Conservation (phyloP, 2,797 vertebrate species). For the Acomys russatus region DNA sequence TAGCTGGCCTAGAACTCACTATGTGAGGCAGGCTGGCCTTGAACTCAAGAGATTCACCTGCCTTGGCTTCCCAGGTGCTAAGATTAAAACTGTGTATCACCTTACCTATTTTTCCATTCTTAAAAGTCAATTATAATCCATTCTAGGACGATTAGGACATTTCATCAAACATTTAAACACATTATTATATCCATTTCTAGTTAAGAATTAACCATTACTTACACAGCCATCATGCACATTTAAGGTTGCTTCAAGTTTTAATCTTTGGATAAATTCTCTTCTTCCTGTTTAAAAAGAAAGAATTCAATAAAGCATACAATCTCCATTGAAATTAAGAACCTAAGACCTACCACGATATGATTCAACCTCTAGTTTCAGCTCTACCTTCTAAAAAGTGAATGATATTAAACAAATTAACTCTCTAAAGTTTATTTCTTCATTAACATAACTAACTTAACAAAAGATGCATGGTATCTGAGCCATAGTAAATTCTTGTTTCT, state of each 20-base stretch:
- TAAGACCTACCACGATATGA: neutral
- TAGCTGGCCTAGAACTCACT: neutral
- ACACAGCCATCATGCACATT: slow-evolving; percentile 99
- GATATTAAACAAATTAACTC: neutral
- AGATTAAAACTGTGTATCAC: neutral
- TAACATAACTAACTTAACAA: neutral
- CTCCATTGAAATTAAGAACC: neutral
- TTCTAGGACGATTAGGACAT: neutral
- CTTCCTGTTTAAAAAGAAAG: slow-evolving; percentile 92
- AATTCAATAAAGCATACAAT: slow-evolving; percentile 51
- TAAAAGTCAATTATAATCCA: neutral
- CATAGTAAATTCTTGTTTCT: neutral
- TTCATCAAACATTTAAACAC: slow-evolving; percentile 41
- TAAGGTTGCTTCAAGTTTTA: slow-evolving; percentile 98
- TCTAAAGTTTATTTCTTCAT: neutral
- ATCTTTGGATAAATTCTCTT: slow-evolving; percentile 99
- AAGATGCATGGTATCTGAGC: neutral
- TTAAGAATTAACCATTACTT: slow-evolving; percentile 88
- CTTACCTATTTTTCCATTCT: neutral
- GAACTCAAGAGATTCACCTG: neutral
- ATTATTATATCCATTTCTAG: slow-evolving; percentile 34
- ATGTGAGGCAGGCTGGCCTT: neutral
- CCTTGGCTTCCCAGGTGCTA: neutral
- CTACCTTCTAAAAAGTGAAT: neutral
- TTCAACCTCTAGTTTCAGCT: slow-evolving; percentile 28